These are phyloP conservation scores for Microtus oregoni DNA, from an alignment of 2,113 vertebrate species.

Conservation along the genomic window DNA sequence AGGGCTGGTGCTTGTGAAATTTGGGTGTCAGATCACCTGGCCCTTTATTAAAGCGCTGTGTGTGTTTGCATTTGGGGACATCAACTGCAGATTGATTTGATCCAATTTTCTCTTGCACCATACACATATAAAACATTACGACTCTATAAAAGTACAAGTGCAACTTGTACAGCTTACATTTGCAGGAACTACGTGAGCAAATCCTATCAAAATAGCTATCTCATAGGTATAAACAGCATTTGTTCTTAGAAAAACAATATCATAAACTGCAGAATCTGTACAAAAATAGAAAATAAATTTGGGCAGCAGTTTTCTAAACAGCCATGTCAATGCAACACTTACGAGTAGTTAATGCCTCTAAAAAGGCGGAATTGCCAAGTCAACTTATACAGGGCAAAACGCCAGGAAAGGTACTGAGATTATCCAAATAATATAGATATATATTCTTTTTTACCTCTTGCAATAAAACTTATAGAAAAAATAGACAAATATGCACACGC, in stretches of 20 bases:
- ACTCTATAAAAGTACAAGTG: constrained; percentile 91
- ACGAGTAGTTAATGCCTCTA: constrained; percentile 90
- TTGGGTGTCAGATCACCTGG: constrained; percentile 80
- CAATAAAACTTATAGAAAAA: constrained; percentile 94
- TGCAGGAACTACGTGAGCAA: constrained; percentile 90
- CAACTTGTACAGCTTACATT: constrained; percentile 90
- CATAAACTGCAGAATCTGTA: constrained; percentile 93
- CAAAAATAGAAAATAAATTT: constrained; percentile 95
- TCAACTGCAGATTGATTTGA: constrained; percentile 86
- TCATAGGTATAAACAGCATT: constrained; percentile 91
- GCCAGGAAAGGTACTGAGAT: constrained; percentile 87
- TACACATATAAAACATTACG: constrained; percentile 89
- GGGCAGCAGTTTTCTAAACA: constrained; percentile 92
- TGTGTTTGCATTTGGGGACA: constrained; percentile 85
- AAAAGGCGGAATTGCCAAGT: constrained; percentile 90
- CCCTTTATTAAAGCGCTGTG: constrained; percentile 86
- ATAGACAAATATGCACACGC: constrained; percentile 93
- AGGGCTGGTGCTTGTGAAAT: constrained; percentile 85
- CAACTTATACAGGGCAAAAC: constrained; percentile 90
- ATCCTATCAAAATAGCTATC: constrained; percentile 93
- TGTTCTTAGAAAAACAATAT: constrained; percentile 92
- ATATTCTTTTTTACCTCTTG: constrained; percentile 86
- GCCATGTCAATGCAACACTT: constrained; percentile 92
- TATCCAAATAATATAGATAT: constrained; percentile 91
- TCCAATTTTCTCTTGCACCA: constrained; percentile 89